Evolutionary conservation across 2,888 invertebrate genomes (phyloP).

Genomic region (Xylophagus ater): DNA sequence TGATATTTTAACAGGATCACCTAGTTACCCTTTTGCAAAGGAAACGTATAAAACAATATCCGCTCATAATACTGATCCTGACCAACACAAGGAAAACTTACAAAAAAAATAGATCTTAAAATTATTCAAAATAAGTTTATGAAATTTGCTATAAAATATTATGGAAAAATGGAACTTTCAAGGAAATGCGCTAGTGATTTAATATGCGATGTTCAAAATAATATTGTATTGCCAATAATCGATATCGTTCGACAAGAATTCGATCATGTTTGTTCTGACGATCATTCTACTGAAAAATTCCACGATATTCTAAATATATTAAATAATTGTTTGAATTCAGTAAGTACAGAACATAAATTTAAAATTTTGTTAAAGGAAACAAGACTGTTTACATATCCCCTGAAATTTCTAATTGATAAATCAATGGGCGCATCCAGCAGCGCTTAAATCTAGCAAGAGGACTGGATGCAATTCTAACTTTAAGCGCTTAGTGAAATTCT

Average conservation of each 20-base stretch:
- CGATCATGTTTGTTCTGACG: no score
- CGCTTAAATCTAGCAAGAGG: no score
- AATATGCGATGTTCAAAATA: conserved; percentile 4
- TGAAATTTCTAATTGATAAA: conserved; percentile 9
- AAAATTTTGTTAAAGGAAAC: conserved; percentile 3
- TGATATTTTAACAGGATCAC: no score
- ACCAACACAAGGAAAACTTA: background rate
- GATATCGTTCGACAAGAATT: background rate
- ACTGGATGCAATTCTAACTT: no score
- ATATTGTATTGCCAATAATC: background rate
- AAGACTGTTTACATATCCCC: conserved; percentile 1
- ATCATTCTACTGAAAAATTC: no score
- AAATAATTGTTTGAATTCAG: no score
- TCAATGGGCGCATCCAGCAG: no score
- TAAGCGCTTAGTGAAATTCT: no score
- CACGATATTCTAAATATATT: no score
- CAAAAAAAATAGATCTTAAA: background rate
- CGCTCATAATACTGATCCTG: no score
- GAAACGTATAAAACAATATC: no score
- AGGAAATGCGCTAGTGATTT: conserved; percentile 2
- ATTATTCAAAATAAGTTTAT: background rate
- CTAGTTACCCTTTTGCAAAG: no score
- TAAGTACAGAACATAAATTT: conserved; percentile 10
- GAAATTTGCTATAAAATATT: conserved; percentile 4
- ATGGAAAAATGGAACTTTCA: conserved; percentile 3